These are phyloP conservation scores for Chitala chitala DNA, from an alignment of 2,113 vertebrate species.

Conservation along the genomic window DNA sequence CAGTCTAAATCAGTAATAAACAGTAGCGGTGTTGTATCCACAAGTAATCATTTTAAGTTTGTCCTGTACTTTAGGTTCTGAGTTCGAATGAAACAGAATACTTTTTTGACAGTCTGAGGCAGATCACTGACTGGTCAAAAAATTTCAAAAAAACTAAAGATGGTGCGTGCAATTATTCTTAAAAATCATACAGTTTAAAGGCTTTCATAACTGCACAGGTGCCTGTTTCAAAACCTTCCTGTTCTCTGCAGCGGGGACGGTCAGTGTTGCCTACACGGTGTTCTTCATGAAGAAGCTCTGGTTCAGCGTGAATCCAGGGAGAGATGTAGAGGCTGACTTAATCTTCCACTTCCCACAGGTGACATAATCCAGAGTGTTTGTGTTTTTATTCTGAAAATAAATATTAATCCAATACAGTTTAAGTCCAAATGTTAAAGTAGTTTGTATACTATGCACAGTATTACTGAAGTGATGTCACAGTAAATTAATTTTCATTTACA, in stretches of 20 bases:
- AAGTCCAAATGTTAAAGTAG: no score
- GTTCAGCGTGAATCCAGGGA: slow-evolving; percentile 81
- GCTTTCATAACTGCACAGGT: not conserved
- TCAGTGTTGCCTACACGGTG: slow-evolving; percentile 68
- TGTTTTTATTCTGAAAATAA: not conserved
- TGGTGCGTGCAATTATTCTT: slow-evolving; percentile 52
- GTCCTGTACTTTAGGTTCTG: slow-evolving; percentile 58
- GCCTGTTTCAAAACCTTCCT: not conserved
- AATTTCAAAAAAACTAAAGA: slow-evolving; percentile 74
- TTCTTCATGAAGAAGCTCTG: slow-evolving; percentile 96
- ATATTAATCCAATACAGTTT: not conserved
- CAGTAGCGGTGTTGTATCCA: not conserved
- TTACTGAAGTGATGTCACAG: no score
- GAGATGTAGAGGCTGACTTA: slow-evolving; percentile 77
- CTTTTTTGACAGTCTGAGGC: slow-evolving; percentile 84
- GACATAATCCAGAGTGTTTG: slow-evolving; percentile 32
- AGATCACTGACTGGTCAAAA: slow-evolving; percentile 68
- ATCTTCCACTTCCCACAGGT: slow-evolving; percentile 96
- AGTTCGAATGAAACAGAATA: slow-evolving; percentile 80
- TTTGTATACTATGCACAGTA: no score
- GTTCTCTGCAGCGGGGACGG: slow-evolving; percentile 47
- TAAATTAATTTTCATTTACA: no score
- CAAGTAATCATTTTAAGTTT: not conserved
- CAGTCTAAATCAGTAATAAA: no score
- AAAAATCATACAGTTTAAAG: not conserved